phyloP scores from a whole-genome alignment of 2,797 vertebrate genomes.

The Thaleichthys pacificus region DNA sequence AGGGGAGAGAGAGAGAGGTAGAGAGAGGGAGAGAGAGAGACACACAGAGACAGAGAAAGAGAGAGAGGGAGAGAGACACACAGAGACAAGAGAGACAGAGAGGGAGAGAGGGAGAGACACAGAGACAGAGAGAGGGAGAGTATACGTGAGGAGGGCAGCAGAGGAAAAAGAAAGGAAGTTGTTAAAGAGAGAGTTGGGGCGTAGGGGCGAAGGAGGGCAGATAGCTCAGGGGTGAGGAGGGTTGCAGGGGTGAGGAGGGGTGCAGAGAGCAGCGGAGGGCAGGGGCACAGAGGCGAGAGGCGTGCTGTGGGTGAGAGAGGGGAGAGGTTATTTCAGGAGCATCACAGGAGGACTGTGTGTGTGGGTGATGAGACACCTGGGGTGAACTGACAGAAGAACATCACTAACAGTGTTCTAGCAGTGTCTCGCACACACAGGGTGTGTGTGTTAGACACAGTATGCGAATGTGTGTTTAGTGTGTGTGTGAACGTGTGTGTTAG shows the following conservation, averaged over 20 bases:
- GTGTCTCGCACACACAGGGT: not conserved
- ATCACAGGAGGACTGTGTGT: not conserved
- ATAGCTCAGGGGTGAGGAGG: not conserved
- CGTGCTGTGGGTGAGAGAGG: conserved; percentile 23
- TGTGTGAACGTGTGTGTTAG: not conserved
- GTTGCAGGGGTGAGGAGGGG: not conserved
- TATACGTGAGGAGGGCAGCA: not conserved
- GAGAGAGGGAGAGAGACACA: conserved; percentile 9
- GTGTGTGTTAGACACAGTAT: not conserved
- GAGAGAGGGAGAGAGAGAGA: not conserved
- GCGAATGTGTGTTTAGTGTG: not conserved
- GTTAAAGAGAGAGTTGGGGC: not conserved
- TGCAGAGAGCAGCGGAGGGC: not conserved
- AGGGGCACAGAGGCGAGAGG: not conserved
- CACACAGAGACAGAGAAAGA: not conserved
- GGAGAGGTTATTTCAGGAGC: conserved; percentile 23
- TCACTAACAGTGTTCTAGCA: conserved; percentile 10
- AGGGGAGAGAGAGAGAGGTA: not conserved
- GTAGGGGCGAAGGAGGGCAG: not conserved
- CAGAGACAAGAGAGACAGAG: not conserved
- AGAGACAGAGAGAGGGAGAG: not conserved
- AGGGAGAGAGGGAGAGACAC: conserved; percentile 1
- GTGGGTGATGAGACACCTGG: conserved; percentile 6
- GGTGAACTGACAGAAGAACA: conserved; percentile 3
- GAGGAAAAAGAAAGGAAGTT: conserved; percentile 21